phyloP scores from a whole-genome alignment of 2,888 invertebrate genomes.

The Latrodectus hesperus region DNA sequence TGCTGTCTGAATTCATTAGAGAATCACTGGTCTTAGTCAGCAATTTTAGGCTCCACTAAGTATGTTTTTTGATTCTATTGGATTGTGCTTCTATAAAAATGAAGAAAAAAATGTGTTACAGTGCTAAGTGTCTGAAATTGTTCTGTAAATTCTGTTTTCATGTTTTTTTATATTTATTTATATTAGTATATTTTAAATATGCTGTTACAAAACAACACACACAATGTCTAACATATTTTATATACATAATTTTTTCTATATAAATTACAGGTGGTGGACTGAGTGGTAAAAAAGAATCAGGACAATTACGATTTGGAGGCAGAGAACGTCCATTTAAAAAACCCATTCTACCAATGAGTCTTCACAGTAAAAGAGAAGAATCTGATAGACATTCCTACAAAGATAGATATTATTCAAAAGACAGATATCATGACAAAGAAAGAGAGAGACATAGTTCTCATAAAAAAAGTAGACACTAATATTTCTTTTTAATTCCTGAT shows the following conservation, averaged over 20 bases:
- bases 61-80: too few relatives aligned
- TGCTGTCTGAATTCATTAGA: too few relatives aligned
- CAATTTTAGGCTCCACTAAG: too few relatives aligned
- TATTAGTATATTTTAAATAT: too few relatives aligned
- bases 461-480: slow-evolving; percentile 23
- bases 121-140: too few relatives aligned
- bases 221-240: too few relatives aligned
- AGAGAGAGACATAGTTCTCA: slow-evolving; percentile 25
- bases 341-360: slow-evolving; percentile 72
- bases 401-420: slow-evolving; percentile 10
- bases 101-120: too few relatives aligned
- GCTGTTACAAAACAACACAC: too few relatives aligned
- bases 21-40: too few relatives aligned
- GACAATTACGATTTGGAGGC: slow-evolving; percentile 90
- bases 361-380: slow-evolving; percentile 12
- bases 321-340: slow-evolving; percentile 83
- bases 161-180: too few relatives aligned
- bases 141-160: too few relatives aligned
- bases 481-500: neutral
- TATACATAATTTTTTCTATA: neutral
- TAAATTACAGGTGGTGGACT: slow-evolving; percentile 84
- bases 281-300: slow-evolving; percentile 89
- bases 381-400: slow-evolving; percentile 10
- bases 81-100: too few relatives aligned
- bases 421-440: slow-evolving; percentile 10